Evolutionary conservation across 2,797 vertebrate species (phyloP), one percentile per base, ranked within the genome.

Genomic region (Anabas testudineus): DNA sequence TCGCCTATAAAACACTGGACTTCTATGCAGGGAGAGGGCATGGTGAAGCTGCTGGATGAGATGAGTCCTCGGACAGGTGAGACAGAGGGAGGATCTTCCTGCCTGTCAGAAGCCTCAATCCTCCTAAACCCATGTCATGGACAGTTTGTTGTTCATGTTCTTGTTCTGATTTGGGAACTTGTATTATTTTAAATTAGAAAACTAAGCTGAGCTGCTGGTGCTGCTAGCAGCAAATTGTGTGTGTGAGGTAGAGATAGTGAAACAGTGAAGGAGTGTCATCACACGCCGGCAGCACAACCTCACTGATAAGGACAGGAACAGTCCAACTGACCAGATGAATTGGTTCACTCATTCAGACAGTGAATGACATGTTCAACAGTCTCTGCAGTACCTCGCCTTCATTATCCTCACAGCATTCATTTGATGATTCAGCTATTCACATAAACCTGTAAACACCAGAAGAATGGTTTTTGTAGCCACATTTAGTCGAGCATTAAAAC

Each of bases 1-100:
- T 99, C 98, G 0, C 98, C 98, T 1, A 99, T 99, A 88, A 97
- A 94, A 86, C 96, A 91, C 91, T 99, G 98, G 98, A 99, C 98
- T 0, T 94, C 92, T 0, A 84, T 93, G 88, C 98, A 99, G 89
- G 98, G 97, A 2, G 96, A 98, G 70, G 96, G 96, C 73, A 99
- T 99, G 98, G 96, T 99, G 80, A 96, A 95, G 48, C 94, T 99
- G 78, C 94, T 99, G 88, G 97, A 99, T 3, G 91, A 97, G 67
- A 90, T 97, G 90, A 95, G 96, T 69, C 97, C 97, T 0, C 89
- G 73, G 30, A 96, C 97, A 0, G 98, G 98, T 99, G 92, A 81
- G 67, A 7, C 32, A 1, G 14, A 36, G 0, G 36, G 30, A 15
- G n/a, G 6, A 39, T 22, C 36, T 10, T 21, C 34, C 7, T 3